These are phyloP conservation scores for Smithornis capensis DNA, from an alignment of 2,113 vertebrate genomes.

Conservation along the genomic window DNA sequence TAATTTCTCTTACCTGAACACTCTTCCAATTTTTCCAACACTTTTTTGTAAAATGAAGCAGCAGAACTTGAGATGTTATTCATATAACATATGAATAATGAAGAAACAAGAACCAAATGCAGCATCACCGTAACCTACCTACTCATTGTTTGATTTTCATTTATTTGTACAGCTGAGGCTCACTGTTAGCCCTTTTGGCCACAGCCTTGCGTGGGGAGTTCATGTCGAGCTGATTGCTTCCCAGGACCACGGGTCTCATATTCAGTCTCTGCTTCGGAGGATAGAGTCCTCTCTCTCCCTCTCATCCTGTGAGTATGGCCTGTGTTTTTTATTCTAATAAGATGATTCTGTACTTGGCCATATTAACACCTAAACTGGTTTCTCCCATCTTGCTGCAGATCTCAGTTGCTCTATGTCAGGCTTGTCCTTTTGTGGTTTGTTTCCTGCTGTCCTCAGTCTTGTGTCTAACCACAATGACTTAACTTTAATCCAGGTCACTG, in stretches of 20 bases:
- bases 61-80: not conserved
- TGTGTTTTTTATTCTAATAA: not conserved
- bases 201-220: constrained; percentile 30
- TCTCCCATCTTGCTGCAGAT: not conserved
- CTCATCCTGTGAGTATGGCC: constrained; percentile 55
- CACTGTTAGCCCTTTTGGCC: not conserved
- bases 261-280: constrained; percentile 47
- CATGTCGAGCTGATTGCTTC: constrained; percentile 46
- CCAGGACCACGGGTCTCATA: constrained; percentile 11
- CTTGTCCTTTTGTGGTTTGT: not conserved
- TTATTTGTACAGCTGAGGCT: constrained; percentile 57
- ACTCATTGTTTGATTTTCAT: constrained; percentile 48
- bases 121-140: not conserved
- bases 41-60: not conserved
- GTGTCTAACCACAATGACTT: not conserved
- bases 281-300: constrained; percentile 69
- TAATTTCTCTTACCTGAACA: not conserved
- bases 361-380: not conserved
- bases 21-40: not conserved
- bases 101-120: not conserved
- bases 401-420: not conserved
- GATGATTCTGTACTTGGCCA: not conserved
- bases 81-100: too few relatives aligned
- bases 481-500: not conserved
- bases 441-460: not conserved